These are phyloP conservation scores for Malachius bipustulatus DNA, from an alignment of 2,888 invertebrate species.

Conservation along the genomic window DNA sequence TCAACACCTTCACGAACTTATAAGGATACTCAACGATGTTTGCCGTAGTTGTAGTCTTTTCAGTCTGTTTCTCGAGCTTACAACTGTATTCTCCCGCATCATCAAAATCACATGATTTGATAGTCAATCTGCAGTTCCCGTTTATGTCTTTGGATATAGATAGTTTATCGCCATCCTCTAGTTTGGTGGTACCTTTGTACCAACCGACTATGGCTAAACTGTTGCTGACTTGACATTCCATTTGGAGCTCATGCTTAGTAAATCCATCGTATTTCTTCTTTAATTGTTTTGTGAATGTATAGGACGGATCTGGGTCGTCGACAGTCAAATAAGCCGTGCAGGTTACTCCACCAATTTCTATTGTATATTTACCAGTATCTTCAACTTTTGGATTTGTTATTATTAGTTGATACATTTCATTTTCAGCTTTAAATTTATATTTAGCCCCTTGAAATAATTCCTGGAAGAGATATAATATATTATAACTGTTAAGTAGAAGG, in stretches of 20 bases:
- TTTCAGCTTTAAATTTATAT: constrained; percentile 90
- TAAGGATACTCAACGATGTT: constrained; percentile 86
- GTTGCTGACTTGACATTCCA: constrained; percentile 91
- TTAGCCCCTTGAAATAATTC: constrained; percentile 94
- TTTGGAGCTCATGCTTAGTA: constrained; percentile 74
- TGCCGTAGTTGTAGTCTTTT: constrained; percentile 71
- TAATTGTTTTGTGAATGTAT: constrained; percentile 82
- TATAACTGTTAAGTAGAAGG: not conserved
- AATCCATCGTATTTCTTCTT: constrained; percentile 84
- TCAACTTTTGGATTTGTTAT: constrained; percentile 88
- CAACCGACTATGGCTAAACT: constrained; percentile 91
- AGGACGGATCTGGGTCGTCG: constrained; percentile 91
- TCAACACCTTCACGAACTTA: constrained; percentile 87
- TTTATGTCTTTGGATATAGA: constrained; percentile 86
- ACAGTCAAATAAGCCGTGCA: constrained; percentile 89
- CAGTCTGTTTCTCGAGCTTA: constrained; percentile 77
- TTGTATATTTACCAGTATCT: constrained; percentile 92
- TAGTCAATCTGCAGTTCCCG: constrained; percentile 77
- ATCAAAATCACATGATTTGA: constrained; percentile 69
- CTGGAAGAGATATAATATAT: constrained; percentile 37
- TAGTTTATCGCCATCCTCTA: constrained; percentile 68
- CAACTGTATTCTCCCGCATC: constrained; percentile 86
- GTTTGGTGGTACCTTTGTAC: constrained; percentile 70
- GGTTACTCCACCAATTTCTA: constrained; percentile 83
- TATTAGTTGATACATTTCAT: constrained; percentile 80